These are phyloP conservation scores for Chloropsis cyanopogon DNA, from an alignment of 2,113 vertebrate genomes.

Conservation along the genomic window DNA sequence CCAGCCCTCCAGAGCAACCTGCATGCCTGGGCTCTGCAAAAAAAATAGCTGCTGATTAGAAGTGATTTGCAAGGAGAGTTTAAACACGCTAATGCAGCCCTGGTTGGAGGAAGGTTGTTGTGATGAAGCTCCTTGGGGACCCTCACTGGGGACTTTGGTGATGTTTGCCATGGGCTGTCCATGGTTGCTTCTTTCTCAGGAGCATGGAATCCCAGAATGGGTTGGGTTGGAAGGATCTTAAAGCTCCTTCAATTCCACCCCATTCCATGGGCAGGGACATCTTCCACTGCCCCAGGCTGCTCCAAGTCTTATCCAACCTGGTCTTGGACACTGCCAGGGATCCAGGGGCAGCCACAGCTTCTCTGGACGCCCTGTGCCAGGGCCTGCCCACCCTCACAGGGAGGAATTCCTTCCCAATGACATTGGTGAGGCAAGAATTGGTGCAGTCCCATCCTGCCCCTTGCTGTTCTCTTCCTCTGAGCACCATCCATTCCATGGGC, in stretches of 20 bases:
- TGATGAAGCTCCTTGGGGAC: not conserved
- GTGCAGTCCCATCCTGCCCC: not conserved
- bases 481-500: not conserved
- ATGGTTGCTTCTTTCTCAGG: not conserved
- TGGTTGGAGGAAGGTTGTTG: not conserved
- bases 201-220: not conserved
- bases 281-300: fast-evolving
- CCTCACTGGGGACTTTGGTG: not conserved
- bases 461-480: not conserved
- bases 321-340: not conserved
- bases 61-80: conserved; percentile 27
- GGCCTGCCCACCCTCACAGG: fast-evolving
- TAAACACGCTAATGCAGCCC: not conserved
- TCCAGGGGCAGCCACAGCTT: not conserved
- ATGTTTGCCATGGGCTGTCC: not conserved
- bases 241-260: not conserved
- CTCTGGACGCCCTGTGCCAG: not conserved
- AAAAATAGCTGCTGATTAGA: not conserved
- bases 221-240: not conserved
- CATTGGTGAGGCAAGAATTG: not conserved
- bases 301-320: fast-evolving
- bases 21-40: not conserved
- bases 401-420: not conserved
- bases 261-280: not conserved
- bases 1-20: conserved; percentile 21